Conservation (phyloP, 2,797 vertebrate genomes). For the Sciurus vulgaris region DNA sequence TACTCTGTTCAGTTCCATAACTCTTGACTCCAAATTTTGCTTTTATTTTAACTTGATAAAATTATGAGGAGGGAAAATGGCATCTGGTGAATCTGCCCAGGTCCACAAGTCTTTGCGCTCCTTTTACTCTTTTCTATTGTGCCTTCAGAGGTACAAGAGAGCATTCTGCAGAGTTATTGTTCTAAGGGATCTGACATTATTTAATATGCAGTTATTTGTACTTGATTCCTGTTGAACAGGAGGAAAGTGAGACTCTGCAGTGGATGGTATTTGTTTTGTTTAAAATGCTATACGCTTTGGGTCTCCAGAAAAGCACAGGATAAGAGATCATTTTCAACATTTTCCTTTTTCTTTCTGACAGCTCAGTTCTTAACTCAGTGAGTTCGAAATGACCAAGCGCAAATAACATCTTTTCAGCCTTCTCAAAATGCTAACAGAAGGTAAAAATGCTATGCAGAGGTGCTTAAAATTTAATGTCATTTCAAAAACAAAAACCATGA, state of each 20-base stretch:
- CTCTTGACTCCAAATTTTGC: neutral
- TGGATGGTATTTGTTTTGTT: slow-evolving; percentile 4
- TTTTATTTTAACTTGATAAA: slow-evolving; percentile 43
- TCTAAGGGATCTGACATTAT: neutral
- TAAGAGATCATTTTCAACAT: slow-evolving; percentile 41
- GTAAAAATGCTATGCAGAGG: slow-evolving; percentile 73
- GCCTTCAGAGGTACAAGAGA: neutral
- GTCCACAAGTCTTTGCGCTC: neutral
- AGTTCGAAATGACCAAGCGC: slow-evolving; percentile 62
- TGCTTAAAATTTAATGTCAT: slow-evolving; percentile 84
- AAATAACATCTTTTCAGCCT: slow-evolving; percentile 51
- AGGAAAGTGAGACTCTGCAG: neutral
- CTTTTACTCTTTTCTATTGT: neutral
- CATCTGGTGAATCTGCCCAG: neutral
- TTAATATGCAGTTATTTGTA: neutral
- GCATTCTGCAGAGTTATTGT: neutral
- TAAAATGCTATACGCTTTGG: neutral
- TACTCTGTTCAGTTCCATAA: neutral
- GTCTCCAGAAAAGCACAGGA: neutral
- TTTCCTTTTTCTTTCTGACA: slow-evolving; percentile 21
- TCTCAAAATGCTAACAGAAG: slow-evolving; percentile 70
- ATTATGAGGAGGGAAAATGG: neutral
- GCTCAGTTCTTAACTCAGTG: slow-evolving; percentile 29
- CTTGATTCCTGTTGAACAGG: neutral
- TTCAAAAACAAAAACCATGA: slow-evolving; percentile 78